These are phyloP conservation scores for Stegophylla sp. DNA, from an alignment of 2,888 invertebrate species.

Conservation along the genomic window DNA sequence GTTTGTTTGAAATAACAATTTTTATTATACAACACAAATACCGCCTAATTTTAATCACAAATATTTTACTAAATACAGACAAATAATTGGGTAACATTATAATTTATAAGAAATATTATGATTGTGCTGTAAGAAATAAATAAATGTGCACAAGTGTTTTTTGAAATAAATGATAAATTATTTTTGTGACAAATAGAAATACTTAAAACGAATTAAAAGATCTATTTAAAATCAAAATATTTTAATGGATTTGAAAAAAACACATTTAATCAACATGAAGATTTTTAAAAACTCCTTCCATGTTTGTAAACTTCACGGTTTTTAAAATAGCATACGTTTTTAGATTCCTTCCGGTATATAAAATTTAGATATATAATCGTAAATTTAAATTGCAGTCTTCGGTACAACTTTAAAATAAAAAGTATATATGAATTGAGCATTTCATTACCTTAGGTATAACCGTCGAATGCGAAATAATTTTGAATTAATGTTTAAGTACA, in stretches of 20 bases:
- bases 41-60: slow-evolving; percentile 14
- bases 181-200: slow-evolving; percentile 27
- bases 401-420: neutral
- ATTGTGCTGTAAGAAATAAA: slow-evolving; percentile 23
- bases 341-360: neutral
- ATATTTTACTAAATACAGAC: neutral
- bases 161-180: slow-evolving; percentile 13
- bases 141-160: slow-evolving; percentile 23
- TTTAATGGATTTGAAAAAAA: slow-evolving; percentile 20
- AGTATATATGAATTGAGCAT: slow-evolving; percentile 26
- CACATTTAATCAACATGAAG: neutral
- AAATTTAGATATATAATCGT: neutral
- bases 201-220: slow-evolving; percentile 15
- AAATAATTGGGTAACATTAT: slow-evolving; percentile 38
- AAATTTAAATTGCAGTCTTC: slow-evolving; percentile 8
- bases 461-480: neutral
- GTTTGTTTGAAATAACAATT: slow-evolving; percentile 1
- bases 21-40: slow-evolving; percentile 24
- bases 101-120: slow-evolving; percentile 33
- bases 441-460: neutral
- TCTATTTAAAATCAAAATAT: slow-evolving; percentile 16
- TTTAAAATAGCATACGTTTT: neutral
- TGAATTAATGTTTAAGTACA: neutral
- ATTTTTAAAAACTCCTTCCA: slow-evolving; percentile 24
- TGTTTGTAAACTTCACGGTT: slow-evolving; percentile 12